Conservation (phyloP, 1,140 invertebrate species). For the Branchinecta lynchi region DNA sequence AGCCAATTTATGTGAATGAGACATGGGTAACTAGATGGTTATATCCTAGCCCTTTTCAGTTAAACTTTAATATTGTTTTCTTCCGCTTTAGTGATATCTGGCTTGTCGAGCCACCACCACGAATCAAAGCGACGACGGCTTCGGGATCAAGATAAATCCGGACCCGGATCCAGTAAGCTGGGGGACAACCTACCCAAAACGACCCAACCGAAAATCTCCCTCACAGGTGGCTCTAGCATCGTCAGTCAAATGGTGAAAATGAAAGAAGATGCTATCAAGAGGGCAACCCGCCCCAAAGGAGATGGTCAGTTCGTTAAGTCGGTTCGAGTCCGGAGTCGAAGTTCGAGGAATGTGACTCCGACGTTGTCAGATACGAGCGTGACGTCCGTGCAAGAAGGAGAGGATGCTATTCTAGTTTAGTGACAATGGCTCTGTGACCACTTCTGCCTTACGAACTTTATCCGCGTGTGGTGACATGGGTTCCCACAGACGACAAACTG, state of each 20-base stretch:
- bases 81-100: constrained; percentile 21
- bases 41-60: too few relatives aligned
- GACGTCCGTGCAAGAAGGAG: not conserved
- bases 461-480: too few relatives aligned
- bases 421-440: too few relatives aligned
- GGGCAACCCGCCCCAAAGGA: not conserved
- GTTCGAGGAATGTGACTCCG: not conserved
- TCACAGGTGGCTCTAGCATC: not conserved
- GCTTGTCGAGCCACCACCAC: constrained; percentile 25
- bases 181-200: not conserved
- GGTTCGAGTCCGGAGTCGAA: not conserved
- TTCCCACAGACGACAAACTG: too few relatives aligned
- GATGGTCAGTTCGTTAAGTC: not conserved
- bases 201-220: not conserved
- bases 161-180: not conserved
- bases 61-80: too few relatives aligned
- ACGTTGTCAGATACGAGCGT: constrained; percentile 1
- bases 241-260: constrained; percentile 14
- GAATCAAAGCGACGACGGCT: not conserved
- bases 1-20: too few relatives aligned
- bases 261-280: constrained; percentile 12
- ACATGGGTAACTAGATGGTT: too few relatives aligned
- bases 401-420: not conserved
- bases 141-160: not conserved
- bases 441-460: too few relatives aligned